Base-by-base conservation (phyloP, 2,797 vertebrate genomes). In the Semotilus atromaculatus region DNA sequence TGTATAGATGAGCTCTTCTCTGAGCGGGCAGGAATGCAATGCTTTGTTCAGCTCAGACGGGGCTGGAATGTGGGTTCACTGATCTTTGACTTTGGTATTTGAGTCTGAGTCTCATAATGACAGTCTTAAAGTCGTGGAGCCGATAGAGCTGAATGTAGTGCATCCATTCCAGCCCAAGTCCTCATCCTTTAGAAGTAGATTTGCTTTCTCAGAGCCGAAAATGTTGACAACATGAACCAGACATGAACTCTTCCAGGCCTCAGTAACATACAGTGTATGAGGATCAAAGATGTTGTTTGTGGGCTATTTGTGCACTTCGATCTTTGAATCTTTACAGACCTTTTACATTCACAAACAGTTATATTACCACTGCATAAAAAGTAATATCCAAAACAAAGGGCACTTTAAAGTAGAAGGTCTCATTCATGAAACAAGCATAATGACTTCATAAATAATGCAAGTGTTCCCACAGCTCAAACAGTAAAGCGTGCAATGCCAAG, bases 1-100 rank as follows among this genome's bases (percentile, higher is more conserved):
- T 29, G 26, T 67, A 72, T n/a, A 71, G 31, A 74, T 70, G 62
- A 40, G 55, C 26, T 29, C 55, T 76, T 51, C 4, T 80, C 21
- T 7, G 45, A 82, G 71, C 43, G 13, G 80, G 73, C 40, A 83
- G 83, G 86, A 83, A 88, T 84, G 78, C 31, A 26, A 76, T n/a
- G 85, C 83, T 87, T 83, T 85, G 80, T 88, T 71, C 64, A 70
- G 53, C 53, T 60, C 75, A 84, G 85, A 80, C 67, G 36, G 60
- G 53, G 64, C 64, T 60, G 85, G 89, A 89, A 90, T 88, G 85
- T 70, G 21, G 81, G 81, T 73, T 87, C 82, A 45, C 71, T 82
- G 72, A 74, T 89, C 87, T 90, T 82, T 88, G 80, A 87, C 86
- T 85, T 64, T 71, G 73, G 70, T 29, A 76, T 85, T 85, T 81